A percentile compares a stretch with the other conserved stretches of the same genome.
Evolutionary conservation across 2,888 invertebrate species (phyloP).

Genomic region (Melinaea menophilus): DNA sequence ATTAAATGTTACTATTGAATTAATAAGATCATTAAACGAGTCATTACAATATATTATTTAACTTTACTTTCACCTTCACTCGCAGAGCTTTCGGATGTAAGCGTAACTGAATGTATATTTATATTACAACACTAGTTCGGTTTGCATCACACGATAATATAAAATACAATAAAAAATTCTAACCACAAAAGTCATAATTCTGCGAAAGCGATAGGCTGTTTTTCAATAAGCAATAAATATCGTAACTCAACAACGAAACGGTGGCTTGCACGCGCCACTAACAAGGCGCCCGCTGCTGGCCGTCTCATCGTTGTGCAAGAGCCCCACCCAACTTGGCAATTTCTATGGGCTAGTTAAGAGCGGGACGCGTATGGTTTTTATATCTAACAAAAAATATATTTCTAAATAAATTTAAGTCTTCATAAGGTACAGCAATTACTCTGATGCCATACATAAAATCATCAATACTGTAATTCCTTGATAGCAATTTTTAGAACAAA

Average conservation of each 20-base stretch:
- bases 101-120: constrained; percentile 23
- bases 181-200: constrained; percentile 54
- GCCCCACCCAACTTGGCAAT: constrained; percentile 70
- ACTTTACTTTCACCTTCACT: constrained; percentile 28
- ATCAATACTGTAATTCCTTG: not conserved
- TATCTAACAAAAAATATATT: constrained; percentile 1
- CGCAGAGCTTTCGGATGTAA: constrained; percentile 19
- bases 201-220: constrained; percentile 62
- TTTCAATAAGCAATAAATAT: constrained; percentile 78
- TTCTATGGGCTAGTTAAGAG: constrained; percentile 43
- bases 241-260: constrained; percentile 65
- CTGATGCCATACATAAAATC: not conserved
- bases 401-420: constrained; percentile 1
- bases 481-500: no score
- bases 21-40: constrained; percentile 32
- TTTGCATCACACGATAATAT: constrained; percentile 37
- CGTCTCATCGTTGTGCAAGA: constrained; percentile 73
- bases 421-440: constrained; percentile 2
- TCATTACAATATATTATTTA: constrained; percentile 23
- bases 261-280: constrained; percentile 71
- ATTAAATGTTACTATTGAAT: constrained; percentile 33
- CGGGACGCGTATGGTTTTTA: constrained; percentile 19
- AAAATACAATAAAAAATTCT: constrained; percentile 38
- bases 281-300: constrained; percentile 56
- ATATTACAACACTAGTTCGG: constrained; percentile 26